These are phyloP conservation scores for Leptobrachium leishanense DNA, from an alignment of 2,113 vertebrate species.

Conservation along the genomic window DNA sequence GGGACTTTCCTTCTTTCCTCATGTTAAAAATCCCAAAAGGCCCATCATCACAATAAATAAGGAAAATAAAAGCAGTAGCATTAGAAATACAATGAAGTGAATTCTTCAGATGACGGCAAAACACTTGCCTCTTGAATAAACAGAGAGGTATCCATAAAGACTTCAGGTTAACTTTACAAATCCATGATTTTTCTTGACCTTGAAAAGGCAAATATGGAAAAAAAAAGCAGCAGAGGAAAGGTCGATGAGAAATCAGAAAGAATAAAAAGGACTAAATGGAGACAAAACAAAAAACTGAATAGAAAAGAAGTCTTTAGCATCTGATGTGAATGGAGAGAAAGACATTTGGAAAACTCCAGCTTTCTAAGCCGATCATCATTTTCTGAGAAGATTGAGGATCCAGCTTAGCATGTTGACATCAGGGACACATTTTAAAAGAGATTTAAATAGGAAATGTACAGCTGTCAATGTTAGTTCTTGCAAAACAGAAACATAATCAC, in stretches of 20 bases:
- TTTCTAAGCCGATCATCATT: slow-evolving; percentile 79
- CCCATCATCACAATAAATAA: not conserved
- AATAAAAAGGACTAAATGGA: not conserved
- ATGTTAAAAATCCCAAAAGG: not conserved
- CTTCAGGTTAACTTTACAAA: not conserved
- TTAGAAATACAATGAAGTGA: not conserved
- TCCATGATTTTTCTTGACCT: not conserved
- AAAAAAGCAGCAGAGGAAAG: slow-evolving; percentile 1
- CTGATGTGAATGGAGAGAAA: slow-evolving; percentile 50
- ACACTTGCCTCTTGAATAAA: not conserved
- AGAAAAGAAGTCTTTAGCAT: slow-evolving; percentile 21
- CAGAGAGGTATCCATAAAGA: not conserved
- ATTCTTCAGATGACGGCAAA: slow-evolving; percentile 1
- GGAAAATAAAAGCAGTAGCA: not conserved
- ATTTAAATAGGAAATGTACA: slow-evolving; percentile 38
- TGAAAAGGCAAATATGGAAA: not conserved
- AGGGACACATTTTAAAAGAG: slow-evolving; percentile 49
- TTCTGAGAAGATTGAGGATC: slow-evolving; percentile 55
- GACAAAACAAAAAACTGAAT: not conserved
- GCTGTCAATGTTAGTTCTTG: slow-evolving; percentile 26
- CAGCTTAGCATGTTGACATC: slow-evolving; percentile 55
- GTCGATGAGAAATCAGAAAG: not conserved
- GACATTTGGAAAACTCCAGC: slow-evolving; percentile 56
- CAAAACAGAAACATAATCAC: not conserved
- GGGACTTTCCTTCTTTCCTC: slow-evolving; percentile 23